Conservation (phyloP, 2,888 invertebrate genomes). For the Drosophila affinis region DNA sequence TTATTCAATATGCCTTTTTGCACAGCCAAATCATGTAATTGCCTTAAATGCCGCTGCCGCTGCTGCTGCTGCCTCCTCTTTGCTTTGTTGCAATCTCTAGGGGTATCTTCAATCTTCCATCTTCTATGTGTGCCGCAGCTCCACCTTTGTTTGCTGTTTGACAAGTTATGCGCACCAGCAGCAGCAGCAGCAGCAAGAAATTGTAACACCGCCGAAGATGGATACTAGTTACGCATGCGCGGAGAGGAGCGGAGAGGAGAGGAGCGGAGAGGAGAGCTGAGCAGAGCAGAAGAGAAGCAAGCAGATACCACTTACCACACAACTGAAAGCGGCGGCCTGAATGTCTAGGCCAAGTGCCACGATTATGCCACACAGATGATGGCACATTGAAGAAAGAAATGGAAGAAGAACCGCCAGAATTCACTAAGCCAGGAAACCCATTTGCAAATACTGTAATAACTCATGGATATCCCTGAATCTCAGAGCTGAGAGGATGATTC, state of each 20-base stretch:
- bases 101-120: slow-evolving; percentile 30
- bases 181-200: slow-evolving; percentile 44
- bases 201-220: slow-evolving; percentile 74
- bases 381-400: not conserved
- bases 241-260: not conserved
- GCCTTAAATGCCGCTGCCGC: slow-evolving; percentile 45
- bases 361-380: not conserved
- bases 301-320: slow-evolving; percentile 18
- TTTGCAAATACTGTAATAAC: no score
- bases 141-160: slow-evolving; percentile 72
- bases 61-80: not conserved
- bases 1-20: slow-evolving; percentile 64
- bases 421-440: not conserved
- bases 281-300: not conserved
- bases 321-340: not conserved
- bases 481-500: not conserved
- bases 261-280: no score
- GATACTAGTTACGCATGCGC: slow-evolving; percentile 75
- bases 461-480: not conserved
- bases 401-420: no score
- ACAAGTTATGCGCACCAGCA: slow-evolving; percentile 64
- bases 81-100: slow-evolving; percentile 57
- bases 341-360: slow-evolving; percentile 18
- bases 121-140: slow-evolving; percentile 42
- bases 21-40: slow-evolving; percentile 66